Evolutionary conservation across 2,113 vertebrate species (phyloP).

Genomic region (Austrofundulus limnaeus): DNA sequence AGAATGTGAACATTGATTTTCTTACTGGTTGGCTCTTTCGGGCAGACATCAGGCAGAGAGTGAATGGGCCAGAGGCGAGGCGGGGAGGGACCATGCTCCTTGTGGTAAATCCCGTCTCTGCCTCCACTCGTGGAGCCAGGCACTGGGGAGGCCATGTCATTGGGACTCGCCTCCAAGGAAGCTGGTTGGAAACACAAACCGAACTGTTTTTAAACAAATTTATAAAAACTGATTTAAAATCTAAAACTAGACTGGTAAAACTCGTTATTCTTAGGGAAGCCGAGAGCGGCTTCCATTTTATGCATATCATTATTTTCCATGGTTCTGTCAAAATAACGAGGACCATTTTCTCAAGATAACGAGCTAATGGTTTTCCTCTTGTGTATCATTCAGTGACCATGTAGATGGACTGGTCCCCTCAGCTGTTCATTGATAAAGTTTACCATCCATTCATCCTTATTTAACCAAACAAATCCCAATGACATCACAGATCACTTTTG

Average conservation of each 20-base stretch:
- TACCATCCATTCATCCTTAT: too few relatives aligned
- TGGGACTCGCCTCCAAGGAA: constrained; percentile 81
- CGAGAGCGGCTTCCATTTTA: too few relatives aligned
- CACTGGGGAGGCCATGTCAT: constrained; percentile 95
- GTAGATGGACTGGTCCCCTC: too few relatives aligned
- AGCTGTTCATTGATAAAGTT: too few relatives aligned
- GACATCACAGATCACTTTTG: too few relatives aligned
- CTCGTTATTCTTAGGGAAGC: too few relatives aligned
- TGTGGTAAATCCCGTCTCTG: constrained; percentile 86
- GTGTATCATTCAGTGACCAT: too few relatives aligned
- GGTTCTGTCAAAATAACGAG: too few relatives aligned
- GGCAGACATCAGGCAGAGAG: constrained; percentile 95
- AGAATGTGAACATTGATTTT: not conserved
- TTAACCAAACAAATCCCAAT: too few relatives aligned
- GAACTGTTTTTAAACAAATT: not conserved
- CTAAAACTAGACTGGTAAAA: not conserved
- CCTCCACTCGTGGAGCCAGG: constrained; percentile 83
- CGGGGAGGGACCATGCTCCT: constrained; percentile 81
- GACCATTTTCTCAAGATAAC: too few relatives aligned
- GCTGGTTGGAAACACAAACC: constrained; percentile 66
- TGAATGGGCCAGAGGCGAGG: constrained; percentile 78
- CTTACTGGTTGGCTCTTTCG: constrained; percentile 91
- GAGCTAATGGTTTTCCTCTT: too few relatives aligned
- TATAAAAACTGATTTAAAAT: not conserved
- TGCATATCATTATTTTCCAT: too few relatives aligned